These are phyloP conservation scores for Gavialis gangeticus DNA, from an alignment of 2,113 vertebrate genomes.

Conservation along the genomic window DNA sequence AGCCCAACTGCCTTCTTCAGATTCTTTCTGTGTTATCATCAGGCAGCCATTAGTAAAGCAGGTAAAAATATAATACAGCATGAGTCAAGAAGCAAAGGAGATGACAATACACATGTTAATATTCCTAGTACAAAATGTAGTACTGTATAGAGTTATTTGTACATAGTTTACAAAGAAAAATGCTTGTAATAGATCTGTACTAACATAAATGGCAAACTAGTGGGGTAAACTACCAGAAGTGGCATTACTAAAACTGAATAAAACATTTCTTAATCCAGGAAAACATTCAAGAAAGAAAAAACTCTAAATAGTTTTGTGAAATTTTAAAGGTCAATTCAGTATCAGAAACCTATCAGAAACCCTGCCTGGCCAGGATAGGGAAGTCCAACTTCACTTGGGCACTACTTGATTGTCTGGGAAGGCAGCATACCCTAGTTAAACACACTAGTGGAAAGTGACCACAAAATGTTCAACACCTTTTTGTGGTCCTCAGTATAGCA, in stretches of 20 bases:
- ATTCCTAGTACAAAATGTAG: no score
- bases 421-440: no score
- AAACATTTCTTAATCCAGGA: background rate
- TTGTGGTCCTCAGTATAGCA: no score
- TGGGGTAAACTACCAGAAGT: background rate
- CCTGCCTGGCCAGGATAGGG: background rate
- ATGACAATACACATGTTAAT: background rate
- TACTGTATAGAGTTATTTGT: no score
- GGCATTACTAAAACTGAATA: background rate
- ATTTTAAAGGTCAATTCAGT: background rate
- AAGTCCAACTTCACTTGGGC: background rate
- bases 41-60: conserved; percentile 69
- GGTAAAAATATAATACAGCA: conserved; percentile 66
- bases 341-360: background rate
- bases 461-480: no score
- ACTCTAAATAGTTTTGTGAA: background rate
- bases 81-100: conserved; percentile 34
- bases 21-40: conserved; percentile 87
- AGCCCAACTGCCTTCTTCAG: conserved; percentile 98
- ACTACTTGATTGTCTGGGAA: background rate
- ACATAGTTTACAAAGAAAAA: background rate
- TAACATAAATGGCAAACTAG: background rate
- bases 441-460: no score
- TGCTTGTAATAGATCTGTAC: background rate
- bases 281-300: background rate